These are phyloP conservation scores for Colius striatus DNA, from an alignment of 2,113 vertebrate genomes.

Conservation along the genomic window DNA sequence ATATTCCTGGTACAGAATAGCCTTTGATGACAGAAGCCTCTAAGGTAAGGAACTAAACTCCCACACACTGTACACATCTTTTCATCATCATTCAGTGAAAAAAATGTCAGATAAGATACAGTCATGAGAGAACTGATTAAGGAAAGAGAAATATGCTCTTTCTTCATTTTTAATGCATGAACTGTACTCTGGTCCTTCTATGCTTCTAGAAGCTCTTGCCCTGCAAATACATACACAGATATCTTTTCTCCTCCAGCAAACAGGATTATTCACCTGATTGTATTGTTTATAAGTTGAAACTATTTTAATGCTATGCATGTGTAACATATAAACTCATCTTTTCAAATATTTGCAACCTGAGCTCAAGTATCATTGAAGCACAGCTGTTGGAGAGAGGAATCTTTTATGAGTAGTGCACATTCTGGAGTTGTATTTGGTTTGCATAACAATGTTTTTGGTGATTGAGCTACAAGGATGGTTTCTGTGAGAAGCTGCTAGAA, in stretches of 20 bases:
- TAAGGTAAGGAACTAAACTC: background rate
- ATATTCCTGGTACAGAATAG: background rate
- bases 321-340: background rate
- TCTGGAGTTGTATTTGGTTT: background rate
- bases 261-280: background rate
- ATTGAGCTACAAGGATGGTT: too few relatives aligned
- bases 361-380: background rate
- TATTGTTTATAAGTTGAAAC: background rate
- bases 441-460: too few relatives aligned
- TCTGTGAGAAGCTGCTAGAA: too few relatives aligned
- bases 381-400: background rate
- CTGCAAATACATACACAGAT: background rate
- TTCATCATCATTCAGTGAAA: background rate
- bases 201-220: background rate
- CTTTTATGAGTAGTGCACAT: background rate
- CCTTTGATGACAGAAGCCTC: background rate
- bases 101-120: slow-evolving; percentile 3
- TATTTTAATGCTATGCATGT: background rate
- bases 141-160: background rate
- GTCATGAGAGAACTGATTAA: background rate
- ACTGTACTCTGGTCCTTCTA: background rate
- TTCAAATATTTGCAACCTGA: background rate
- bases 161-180: background rate
- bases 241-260: background rate
- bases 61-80: background rate